Evolutionary conservation across 2,888 invertebrate species (phyloP).

Genomic region (Resseliella maxima): DNA sequence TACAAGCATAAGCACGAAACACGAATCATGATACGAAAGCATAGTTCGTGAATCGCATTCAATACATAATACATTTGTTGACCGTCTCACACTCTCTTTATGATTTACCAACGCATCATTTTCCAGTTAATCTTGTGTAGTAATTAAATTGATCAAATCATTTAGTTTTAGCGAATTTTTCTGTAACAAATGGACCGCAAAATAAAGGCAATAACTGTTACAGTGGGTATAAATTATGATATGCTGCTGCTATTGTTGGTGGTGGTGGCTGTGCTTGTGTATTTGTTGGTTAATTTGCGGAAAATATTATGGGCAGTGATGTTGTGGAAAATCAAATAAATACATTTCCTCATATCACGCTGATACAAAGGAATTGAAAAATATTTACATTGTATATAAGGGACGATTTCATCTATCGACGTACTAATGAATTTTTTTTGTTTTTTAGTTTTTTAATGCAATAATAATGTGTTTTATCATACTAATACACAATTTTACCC

Average conservation of each 20-base stretch:
- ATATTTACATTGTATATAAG: conserved; percentile 10
- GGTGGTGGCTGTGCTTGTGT: too few species aligned
- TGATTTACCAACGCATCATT: neutral
- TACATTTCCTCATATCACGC: neutral
- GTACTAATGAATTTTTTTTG: neutral
- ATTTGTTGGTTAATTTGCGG: too few species aligned
- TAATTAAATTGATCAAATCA: neutral
- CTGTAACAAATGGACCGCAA: neutral
- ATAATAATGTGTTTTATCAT: conserved; percentile 28
- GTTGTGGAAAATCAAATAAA: too few species aligned
- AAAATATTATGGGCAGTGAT: too few species aligned
- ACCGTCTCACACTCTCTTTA: neutral
- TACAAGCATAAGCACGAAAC: too few species aligned
- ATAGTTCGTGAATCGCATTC: neutral
- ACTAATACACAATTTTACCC: conserved; percentile 1
- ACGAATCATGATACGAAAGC: too few species aligned
- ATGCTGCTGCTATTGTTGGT: too few species aligned
- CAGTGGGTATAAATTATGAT: too few species aligned
- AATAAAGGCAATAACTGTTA: neutral
- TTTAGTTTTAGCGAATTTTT: neutral
- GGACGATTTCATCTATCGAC: neutral
- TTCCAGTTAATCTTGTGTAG: neutral
- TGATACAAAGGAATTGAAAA: too few species aligned
- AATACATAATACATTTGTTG: neutral
- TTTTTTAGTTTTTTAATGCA: neutral